Base-by-base conservation (phyloP, 2,113 vertebrate species). In the Pygathrix nemaeus region DNA sequence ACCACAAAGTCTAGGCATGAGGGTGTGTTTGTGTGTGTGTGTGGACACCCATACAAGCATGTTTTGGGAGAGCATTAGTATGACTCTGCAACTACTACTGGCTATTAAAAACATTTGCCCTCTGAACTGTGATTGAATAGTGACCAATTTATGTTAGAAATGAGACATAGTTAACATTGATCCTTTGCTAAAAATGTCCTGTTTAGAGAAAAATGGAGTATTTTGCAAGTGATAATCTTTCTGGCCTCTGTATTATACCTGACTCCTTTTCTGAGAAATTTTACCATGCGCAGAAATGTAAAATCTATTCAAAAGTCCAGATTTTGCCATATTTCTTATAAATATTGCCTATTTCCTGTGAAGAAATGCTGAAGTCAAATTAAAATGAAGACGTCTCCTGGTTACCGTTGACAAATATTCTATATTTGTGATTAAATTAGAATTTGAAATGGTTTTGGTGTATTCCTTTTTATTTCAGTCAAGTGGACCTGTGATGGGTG, bases 291-390 rank as follows among this genome's bases (percentile, higher is more conserved):
- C 11, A 70, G 38, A 84, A 96, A 79, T 88, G 23, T 21, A 78
- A 68, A 87, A 11, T 73, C 35, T 75, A 45, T 52, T 91, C 18
- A 85, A 38, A 17, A 40, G 32, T 86, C 8, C 43, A 82, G 11
- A 72, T 89, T 75, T 82, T 95, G 25, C 45, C 35, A 2, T 78
- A 32, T 81, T 89, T 86, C 79, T 82, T 92, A 13, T 2, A 78
- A 25, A 81, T n/a, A 13, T 45, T 43, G 4, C 17, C 25, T 76
- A n/a, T 85, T 82, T 30, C 59, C 23, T 23, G 64, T 84, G 80
- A 93, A 23, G n/a, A 89, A 81, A 82, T 93, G 8, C 35, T 79
- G 27, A 81, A 78, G 38, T 85, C 57, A 96, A 95, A 72, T 78
- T 59, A 82, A 92, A 75, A 75, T 88, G 25, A 80, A 93, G 25